Base-by-base conservation (phyloP, 35 echinoderm and acorn worm species). In the Apostichopus californicus region DNA sequence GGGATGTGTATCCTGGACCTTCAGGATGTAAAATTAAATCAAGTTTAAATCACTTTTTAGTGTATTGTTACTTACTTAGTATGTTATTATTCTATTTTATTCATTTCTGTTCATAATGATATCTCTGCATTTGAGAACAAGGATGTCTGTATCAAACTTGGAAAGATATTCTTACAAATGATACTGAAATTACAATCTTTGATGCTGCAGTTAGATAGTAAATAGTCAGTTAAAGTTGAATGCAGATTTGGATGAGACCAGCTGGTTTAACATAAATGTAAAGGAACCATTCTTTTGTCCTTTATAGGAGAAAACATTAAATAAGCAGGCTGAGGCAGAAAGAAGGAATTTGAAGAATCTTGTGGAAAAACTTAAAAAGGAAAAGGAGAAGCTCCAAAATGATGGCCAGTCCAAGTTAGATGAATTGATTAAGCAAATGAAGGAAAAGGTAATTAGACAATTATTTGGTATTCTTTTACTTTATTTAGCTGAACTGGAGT, bases 381-480 rank as follows among this genome's bases (percentile, higher is more conserved):
- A 90, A 83, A 89, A 85, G 77, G 81, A 94, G 64, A 80, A 64
- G 77, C 65, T 89, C 17, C 15, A 86, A 66, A 78, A 94, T 56
- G 66, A 91, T 59, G 54, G 73, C 1, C 77, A 89, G 26, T 54
- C 52, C 11, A 88, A 83, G 20, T 0, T 94, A 5, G 77, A 90
- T 17, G 72, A 86, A 84, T 20, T 94, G 77, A 75, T 77, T 18
- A 91, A 91, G 56, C 15, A 73, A 11, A 9, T 91, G 5, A 73
- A 91, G 80, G 80, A 78, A 77, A 91, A 86, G 81, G 88, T 91
- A 86, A 61, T 8, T 9, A 8, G 7, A 9, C 7, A 2, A 8
- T 61, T 9, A 61, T 1, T 61, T 61, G 12, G 58, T 61, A 12
- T 61, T 12, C 58, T 9, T 61, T 61, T 61, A 61, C 3, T 46